These are phyloP conservation scores for Crocallis elinguaria DNA, from an alignment of 2,888 invertebrate genomes.

Conservation along the genomic window DNA sequence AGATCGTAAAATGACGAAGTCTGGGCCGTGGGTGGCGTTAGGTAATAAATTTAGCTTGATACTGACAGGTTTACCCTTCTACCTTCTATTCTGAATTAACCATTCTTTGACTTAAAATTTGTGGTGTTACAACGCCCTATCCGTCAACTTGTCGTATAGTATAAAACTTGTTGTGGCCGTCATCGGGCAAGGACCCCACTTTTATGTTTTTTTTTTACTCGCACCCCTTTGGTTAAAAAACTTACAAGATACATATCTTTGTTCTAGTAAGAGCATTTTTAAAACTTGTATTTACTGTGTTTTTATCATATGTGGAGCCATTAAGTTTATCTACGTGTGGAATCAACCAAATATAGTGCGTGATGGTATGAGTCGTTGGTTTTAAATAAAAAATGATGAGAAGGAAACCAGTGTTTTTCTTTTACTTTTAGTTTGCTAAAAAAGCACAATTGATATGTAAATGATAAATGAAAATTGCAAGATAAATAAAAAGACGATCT, in stretches of 20 bases:
- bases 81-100: conserved; percentile 35
- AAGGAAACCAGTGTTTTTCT: neutral
- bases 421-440: too few relatives aligned
- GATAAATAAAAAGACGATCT: too few relatives aligned
- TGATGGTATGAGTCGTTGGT: conserved; percentile 38
- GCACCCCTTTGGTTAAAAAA: conserved; percentile 66
- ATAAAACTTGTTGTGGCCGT: conserved; percentile 73
- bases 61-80: neutral
- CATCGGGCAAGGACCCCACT: conserved; percentile 68
- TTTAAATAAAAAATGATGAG: neutral
- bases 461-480: too few relatives aligned
- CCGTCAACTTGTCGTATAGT: conserved; percentile 73
- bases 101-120: conserved; percentile 52
- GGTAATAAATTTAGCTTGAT: neutral
- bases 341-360: conserved; percentile 44
- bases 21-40: neutral
- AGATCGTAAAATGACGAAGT: too few relatives aligned
- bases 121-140: conserved; percentile 61
- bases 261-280: conserved; percentile 62
- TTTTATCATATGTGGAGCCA: conserved; percentile 56
- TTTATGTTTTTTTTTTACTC: conserved; percentile 60
- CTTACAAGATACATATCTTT: conserved; percentile 60
- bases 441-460: too few relatives aligned
- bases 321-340: conserved; percentile 41
- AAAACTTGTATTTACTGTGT: conserved; percentile 63